Evolutionary conservation across 2,797 vertebrate genomes (phyloP), one percentile per base, ranked within the genome.

Genomic region (Scarus forsteni): DNA sequence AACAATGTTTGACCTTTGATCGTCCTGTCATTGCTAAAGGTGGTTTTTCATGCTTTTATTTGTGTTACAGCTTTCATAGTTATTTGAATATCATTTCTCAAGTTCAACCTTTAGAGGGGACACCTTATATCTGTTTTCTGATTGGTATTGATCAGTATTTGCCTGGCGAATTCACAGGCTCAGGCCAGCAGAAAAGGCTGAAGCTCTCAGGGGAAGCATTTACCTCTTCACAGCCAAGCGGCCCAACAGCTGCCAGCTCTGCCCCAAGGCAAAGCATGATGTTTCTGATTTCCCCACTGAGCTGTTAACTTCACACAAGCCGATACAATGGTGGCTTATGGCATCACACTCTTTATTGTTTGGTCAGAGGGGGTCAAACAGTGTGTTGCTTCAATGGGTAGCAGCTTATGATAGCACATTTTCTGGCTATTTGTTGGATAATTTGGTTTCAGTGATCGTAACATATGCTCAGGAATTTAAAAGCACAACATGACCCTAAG

Each of bases 221-320:
- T 36, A 60, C 45, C 77, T 1, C 27, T 44, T 8, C 42, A 48
- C 16, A 55, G 62, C 44, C 63, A 38, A 38, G 50, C 63, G 45
- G 12, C n/a, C 1, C 0, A 60, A 62, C 35, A 7, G 39, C 69
- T 65, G 59, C 43, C 42, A 63, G 19, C 55, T 8, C 8, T 14
- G 19, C 35, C 18, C 48, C 0, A 3, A 11, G 19, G 35, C 49
- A 58, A 44, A 34, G 18, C 40, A 42, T 53, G 11, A 75, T 48
- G 51, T 50, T 45, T 66, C 56, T 72, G 44, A 77, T 84, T 81
- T 76, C 81, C 76, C 86, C 57, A 48, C 70, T 73, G 83, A 73
- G 67, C 75, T 57, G 56, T 74, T 59, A 49, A 55, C 54, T 42
- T 19, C 51, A 45, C 7, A 0, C 16, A 34, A 42, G 60, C 50